Evolutionary conservation across 2,113 vertebrate genomes (phyloP).

Genomic region (Trogon melanurus): DNA sequence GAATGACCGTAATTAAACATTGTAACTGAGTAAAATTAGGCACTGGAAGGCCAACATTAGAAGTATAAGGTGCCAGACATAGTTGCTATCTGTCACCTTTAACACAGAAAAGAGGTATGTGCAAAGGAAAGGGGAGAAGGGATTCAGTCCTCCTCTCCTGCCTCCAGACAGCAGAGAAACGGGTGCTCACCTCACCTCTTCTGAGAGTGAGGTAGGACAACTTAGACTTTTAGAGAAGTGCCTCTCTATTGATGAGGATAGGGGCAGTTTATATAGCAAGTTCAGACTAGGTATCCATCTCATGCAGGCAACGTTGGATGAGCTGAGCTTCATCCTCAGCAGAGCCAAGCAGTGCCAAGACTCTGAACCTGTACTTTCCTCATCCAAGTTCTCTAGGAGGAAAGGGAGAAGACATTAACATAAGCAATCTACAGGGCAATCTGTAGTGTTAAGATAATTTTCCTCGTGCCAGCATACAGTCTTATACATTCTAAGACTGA

Average conservation of each 20-base stretch:
- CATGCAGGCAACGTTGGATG: neutral
- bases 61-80: neutral
- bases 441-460: neutral
- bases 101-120: neutral
- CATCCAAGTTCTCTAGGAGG: neutral
- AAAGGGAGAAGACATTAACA: neutral
- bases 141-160: neutral
- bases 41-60: neutral
- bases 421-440: neutral
- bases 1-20: neutral
- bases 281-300: neutral
- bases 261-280: neutral
- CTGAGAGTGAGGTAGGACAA: neutral
- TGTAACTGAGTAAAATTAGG: neutral
- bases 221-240: fast-evolving
- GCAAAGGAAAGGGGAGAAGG: neutral
- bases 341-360: neutral
- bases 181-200: neutral
- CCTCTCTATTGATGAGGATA: neutral
- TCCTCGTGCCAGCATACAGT: neutral
- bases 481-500: neutral
- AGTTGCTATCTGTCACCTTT: neutral
- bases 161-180: neutral
- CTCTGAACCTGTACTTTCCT: neutral
- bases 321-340: neutral